phyloP scores from a whole-genome alignment of 2,888 invertebrate genomes.

The Synergus laeviventris region DNA sequence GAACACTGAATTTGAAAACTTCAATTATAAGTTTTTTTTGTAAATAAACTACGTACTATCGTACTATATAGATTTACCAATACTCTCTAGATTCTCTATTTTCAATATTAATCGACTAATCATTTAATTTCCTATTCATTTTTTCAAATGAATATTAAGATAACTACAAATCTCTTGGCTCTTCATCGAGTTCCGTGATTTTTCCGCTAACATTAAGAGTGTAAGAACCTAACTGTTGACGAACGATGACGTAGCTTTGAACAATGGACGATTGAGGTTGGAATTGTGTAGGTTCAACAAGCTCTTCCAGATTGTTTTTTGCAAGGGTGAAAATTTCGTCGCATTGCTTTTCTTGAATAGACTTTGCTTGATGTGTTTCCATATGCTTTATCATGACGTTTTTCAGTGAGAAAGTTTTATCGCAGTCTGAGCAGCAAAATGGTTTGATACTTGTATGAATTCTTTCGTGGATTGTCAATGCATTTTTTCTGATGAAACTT shows the following conservation, averaged over 20 bases:
- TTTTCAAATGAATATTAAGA: not conserved
- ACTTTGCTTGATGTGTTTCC: slow-evolving; percentile 57
- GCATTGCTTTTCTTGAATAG: not conserved
- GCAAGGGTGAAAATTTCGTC: not conserved
- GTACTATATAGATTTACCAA: too few species aligned
- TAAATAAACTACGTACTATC: too few species aligned
- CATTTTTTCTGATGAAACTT: slow-evolving; percentile 65
- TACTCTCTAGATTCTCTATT: too few species aligned
- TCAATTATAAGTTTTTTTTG: too few species aligned
- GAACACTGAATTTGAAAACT: too few species aligned
- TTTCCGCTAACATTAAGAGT: slow-evolving; percentile 38
- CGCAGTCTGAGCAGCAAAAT: slow-evolving; percentile 65
- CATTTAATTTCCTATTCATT: not conserved
- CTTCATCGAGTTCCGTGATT: not conserved
- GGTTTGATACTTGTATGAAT: slow-evolving; percentile 69
- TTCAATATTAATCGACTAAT: not conserved
- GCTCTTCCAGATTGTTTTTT: not conserved
- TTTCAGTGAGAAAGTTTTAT: slow-evolving; percentile 67
- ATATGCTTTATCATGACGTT: slow-evolving; percentile 69
- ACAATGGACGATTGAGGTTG: not conserved
- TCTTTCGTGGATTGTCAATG: slow-evolving; percentile 67
- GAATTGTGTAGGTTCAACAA: slow-evolving; percentile 1
- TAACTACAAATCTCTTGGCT: not conserved
- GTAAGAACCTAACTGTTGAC: slow-evolving; percentile 42
- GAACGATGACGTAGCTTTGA: slow-evolving; percentile 46